Conservation (phyloP, 2,888 invertebrate genomes). For the Lamellibrachia satsuma region DNA sequence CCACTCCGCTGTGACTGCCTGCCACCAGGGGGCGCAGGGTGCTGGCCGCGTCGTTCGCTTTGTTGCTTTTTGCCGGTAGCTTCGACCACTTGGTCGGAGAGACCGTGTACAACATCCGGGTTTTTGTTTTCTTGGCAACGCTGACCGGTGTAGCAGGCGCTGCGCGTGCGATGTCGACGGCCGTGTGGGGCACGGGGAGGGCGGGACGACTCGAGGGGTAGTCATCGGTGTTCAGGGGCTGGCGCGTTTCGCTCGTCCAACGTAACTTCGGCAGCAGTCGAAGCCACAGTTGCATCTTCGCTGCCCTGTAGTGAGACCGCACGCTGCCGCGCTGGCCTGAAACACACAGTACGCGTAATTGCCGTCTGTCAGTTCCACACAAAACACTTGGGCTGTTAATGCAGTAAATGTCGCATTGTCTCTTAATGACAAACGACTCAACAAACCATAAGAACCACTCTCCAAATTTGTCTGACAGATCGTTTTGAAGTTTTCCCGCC, state of each 20-base stretch:
- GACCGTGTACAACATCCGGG: slow-evolving; percentile 3
- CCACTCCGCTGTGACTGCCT: not conserved
- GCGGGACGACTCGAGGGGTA: not conserved
- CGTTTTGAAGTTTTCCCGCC: too few relatives aligned
- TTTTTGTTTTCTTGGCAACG: slow-evolving; percentile 25
- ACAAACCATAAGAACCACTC: too few relatives aligned
- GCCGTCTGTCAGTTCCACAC: too few relatives aligned
- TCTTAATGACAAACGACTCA: too few relatives aligned
- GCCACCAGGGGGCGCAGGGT: slow-evolving; percentile 18
- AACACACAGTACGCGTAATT: not conserved
- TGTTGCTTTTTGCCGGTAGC: slow-evolving; percentile 20
- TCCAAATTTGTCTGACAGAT: too few relatives aligned
- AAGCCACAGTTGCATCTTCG: not conserved
- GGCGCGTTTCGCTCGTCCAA: not conserved
- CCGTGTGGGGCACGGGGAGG: not conserved
- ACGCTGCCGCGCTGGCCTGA: not conserved
- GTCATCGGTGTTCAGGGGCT: not conserved
- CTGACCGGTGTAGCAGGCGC: slow-evolving; percentile 27
- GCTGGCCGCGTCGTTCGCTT: slow-evolving; percentile 18
- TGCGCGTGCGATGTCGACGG: not conserved
- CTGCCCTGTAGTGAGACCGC: not conserved
- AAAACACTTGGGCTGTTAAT: too few relatives aligned
- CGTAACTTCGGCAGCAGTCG: not conserved
- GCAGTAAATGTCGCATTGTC: too few relatives aligned
- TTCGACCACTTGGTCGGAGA: slow-evolving; percentile 19